Percentiles rank a stretch among this genome's conserved stretches.
Conservation (phyloP, 2,797 vertebrate genomes). For the Platalea minor region DNA sequence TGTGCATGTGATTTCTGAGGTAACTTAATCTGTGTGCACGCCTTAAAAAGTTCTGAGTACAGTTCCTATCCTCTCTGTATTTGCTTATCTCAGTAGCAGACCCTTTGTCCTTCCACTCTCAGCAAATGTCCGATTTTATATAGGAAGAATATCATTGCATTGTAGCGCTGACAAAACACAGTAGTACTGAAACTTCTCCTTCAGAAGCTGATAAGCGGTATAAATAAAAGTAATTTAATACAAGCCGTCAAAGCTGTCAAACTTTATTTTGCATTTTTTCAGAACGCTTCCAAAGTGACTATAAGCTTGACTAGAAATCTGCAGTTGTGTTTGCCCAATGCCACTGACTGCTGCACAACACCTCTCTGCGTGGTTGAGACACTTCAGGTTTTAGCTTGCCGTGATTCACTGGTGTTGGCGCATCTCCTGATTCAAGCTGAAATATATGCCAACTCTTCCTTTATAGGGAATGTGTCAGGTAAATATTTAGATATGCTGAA, state of each 20-base stretch:
- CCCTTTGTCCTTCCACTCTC: background rate
- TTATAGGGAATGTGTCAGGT: conserved; percentile 77
- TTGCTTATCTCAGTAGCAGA: background rate
- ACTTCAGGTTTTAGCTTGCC: conserved; percentile 84
- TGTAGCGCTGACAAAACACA: background rate
- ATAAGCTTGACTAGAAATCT: conserved; percentile 74
- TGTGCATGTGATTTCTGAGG: background rate
- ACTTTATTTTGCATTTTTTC: background rate
- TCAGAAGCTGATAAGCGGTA: background rate
- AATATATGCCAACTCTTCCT: conserved; percentile 79
- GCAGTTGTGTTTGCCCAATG: conserved; percentile 75
- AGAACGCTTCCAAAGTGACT: conserved; percentile 69
- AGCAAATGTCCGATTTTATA: background rate
- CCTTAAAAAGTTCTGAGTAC: background rate
- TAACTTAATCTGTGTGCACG: background rate
- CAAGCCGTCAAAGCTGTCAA: background rate
- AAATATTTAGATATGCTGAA: background rate
- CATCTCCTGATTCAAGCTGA: conserved; percentile 85
- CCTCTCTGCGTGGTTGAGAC: conserved; percentile 82
- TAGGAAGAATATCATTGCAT: background rate
- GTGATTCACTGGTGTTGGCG: conserved; percentile 59
- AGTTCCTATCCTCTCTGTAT: background rate
- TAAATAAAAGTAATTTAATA: background rate
- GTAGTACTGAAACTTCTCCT: background rate
- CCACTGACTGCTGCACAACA: conserved; percentile 76